Evolutionary conservation across 2,113 vertebrate genomes (phyloP).

Genomic region (Pristiophorus japonicus): DNA sequence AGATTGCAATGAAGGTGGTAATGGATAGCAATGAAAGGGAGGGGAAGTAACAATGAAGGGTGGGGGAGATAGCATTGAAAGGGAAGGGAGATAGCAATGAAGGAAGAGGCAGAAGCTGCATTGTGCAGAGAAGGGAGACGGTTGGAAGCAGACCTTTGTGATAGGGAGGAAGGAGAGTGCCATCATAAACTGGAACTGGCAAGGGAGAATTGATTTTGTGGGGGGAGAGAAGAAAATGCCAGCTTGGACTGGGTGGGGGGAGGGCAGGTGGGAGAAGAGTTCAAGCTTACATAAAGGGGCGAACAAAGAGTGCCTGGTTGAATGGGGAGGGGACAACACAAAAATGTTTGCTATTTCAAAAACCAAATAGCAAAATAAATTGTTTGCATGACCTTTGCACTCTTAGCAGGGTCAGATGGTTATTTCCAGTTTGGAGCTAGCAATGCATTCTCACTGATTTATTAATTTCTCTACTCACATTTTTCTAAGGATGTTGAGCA

Average conservation of each 20-base stretch:
- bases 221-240: neutral
- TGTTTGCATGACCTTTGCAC: neutral
- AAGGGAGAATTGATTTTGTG: neutral
- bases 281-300: neutral
- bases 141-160: neutral
- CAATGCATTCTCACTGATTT: neutral
- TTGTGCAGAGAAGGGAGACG: neutral
- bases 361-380: neutral
- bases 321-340: neutral
- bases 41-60: neutral
- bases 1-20: too few relatives aligned
- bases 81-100: neutral
- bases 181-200: neutral
- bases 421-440: neutral
- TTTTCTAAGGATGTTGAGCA: neutral
- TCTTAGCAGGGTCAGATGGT: neutral
- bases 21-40: too few relatives aligned
- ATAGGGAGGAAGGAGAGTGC: neutral
- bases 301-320: neutral
- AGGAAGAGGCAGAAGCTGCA: neutral
- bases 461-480: neutral
- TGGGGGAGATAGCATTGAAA: too few relatives aligned
- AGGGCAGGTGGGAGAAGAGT: neutral
- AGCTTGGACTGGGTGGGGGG: too few relatives aligned
- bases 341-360: neutral